phyloP scores from a whole-genome alignment of 1,140 invertebrate species.

The Mactra quadrangularis region DNA sequence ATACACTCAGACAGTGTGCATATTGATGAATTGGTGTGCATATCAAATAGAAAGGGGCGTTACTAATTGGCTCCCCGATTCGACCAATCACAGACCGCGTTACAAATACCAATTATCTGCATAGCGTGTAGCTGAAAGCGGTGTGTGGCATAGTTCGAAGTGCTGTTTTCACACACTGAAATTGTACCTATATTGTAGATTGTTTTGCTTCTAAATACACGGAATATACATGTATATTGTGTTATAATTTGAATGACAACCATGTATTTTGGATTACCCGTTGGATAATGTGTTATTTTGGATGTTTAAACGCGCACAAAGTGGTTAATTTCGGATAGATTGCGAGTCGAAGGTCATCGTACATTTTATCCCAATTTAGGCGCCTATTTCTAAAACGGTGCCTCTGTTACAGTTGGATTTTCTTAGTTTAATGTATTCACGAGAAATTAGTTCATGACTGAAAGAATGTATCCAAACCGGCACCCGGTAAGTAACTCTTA shows the following conservation, averaged over 20 bases:
- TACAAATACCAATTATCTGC: slow-evolving; percentile 43
- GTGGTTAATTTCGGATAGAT: neutral
- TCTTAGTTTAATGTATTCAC: slow-evolving; percentile 18
- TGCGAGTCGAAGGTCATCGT: slow-evolving; percentile 18
- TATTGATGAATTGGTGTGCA: slow-evolving; percentile 26
- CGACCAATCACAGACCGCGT: slow-evolving; percentile 37
- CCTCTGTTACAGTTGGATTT: neutral
- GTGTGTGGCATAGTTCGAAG: slow-evolving; percentile 61
- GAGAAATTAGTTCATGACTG: slow-evolving; percentile 21
- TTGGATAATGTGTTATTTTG: slow-evolving; percentile 38
- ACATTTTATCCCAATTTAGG: neutral
- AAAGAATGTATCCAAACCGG: slow-evolving; percentile 82
- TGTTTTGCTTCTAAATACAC: slow-evolving; percentile 33
- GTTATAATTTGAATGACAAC: slow-evolving; percentile 6
- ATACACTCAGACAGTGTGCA: slow-evolving; percentile 20
- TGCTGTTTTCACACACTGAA: slow-evolving; percentile 57
- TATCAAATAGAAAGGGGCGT: slow-evolving; percentile 35
- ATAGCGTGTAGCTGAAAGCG: slow-evolving; percentile 57
- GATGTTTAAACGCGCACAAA: slow-evolving; percentile 3
- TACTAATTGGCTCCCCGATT: slow-evolving; percentile 25
- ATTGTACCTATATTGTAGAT: slow-evolving; percentile 22
- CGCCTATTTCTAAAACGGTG: too few relatives aligned
- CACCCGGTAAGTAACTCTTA: slow-evolving; percentile 82
- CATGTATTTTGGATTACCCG: slow-evolving; percentile 63
- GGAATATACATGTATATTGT: slow-evolving; percentile 34